These are phyloP conservation scores for Agonopterix alstromeriana DNA, from an alignment of 2,888 invertebrate species.

Conservation along the genomic window DNA sequence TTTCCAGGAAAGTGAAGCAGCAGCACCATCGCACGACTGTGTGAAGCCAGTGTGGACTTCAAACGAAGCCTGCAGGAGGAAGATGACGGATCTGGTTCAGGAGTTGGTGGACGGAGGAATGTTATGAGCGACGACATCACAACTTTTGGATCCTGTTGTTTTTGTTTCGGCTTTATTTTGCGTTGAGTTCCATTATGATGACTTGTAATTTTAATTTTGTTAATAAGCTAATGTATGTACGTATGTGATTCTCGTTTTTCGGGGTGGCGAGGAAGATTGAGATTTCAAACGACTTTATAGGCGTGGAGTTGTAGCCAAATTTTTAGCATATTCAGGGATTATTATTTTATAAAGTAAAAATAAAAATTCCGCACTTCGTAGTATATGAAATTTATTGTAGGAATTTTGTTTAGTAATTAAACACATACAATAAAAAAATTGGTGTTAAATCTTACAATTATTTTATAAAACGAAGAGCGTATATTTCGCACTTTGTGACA, in stretches of 20 bases:
- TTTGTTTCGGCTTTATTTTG: too few relatives aligned
- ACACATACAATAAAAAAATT: constrained; percentile 50
- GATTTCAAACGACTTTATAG: too few relatives aligned
- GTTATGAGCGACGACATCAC: neutral
- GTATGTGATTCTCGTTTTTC: too few relatives aligned
- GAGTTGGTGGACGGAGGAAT: constrained; percentile 77
- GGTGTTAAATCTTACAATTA: neutral
- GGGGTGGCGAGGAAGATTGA: too few relatives aligned
- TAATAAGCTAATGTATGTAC: neutral
- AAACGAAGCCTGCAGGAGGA: constrained; percentile 78
- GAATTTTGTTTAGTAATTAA: constrained; percentile 61
- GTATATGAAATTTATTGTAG: neutral
- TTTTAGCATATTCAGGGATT: too few relatives aligned
- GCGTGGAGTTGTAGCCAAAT: too few relatives aligned
- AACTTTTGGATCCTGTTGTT: too few relatives aligned
- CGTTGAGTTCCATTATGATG: too few relatives aligned
- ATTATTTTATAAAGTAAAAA: neutral
- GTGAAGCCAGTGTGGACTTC: constrained; percentile 59
- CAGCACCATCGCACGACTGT: constrained; percentile 25
- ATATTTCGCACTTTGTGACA: constrained; percentile 41
- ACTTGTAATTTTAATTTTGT: neutral
- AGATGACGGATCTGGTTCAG: constrained; percentile 82
- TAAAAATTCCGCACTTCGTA: neutral
- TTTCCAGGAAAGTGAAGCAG: constrained; percentile 40
- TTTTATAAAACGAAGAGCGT: constrained; percentile 24